These are phyloP conservation scores for Bombus breviceps DNA, from an alignment of 1,140 invertebrate genomes.

Conservation along the genomic window DNA sequence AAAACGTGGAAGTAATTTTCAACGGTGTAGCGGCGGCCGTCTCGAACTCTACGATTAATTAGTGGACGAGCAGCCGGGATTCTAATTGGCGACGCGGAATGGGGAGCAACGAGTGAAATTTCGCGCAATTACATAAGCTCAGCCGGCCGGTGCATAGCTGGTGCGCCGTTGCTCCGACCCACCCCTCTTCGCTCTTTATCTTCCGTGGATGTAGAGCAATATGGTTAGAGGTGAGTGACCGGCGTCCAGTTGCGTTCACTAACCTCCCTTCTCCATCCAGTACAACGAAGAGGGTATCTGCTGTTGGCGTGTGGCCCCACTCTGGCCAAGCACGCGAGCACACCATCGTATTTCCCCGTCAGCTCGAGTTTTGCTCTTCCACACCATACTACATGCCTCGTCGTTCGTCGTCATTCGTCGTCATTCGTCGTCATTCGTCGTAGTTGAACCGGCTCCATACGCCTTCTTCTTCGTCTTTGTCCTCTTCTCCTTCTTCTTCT, in stretches of 20 bases:
- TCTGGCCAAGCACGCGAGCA: conserved; percentile 15
- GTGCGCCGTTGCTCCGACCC: conserved; percentile 45
- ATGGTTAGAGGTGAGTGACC: conserved; percentile 82
- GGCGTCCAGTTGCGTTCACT: conserved; percentile 82
- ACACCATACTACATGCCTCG: background rate
- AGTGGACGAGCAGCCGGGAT: background rate
- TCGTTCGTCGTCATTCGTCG: conserved; percentile 28
- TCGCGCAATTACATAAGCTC: conserved; percentile 62
- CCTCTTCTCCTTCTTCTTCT: conserved; percentile 1
- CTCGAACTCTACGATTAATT: conserved; percentile 16
- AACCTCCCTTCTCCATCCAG: conserved; percentile 67
- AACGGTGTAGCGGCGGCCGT: background rate
- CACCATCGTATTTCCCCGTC: background rate
- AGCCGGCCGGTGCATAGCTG: conserved; percentile 55
- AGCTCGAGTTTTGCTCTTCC: background rate
- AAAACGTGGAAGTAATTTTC: background rate
- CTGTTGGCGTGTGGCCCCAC: conserved; percentile 22
- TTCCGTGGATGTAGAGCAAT: conserved; percentile 81
- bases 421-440: conserved; percentile 28
- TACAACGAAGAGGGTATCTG: conserved; percentile 21
- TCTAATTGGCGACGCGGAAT: conserved; percentile 19
- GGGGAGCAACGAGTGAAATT: conserved; percentile 54
- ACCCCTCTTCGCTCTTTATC: conserved; percentile 69
- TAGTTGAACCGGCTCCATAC: no score
- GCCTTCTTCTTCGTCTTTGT: conserved; percentile 1